A percentile compares a stretch with the other conserved stretches of the same genome.
phyloP scores from a whole-genome alignment of 2,888 invertebrate species.

The Euplexia lucipara region DNA sequence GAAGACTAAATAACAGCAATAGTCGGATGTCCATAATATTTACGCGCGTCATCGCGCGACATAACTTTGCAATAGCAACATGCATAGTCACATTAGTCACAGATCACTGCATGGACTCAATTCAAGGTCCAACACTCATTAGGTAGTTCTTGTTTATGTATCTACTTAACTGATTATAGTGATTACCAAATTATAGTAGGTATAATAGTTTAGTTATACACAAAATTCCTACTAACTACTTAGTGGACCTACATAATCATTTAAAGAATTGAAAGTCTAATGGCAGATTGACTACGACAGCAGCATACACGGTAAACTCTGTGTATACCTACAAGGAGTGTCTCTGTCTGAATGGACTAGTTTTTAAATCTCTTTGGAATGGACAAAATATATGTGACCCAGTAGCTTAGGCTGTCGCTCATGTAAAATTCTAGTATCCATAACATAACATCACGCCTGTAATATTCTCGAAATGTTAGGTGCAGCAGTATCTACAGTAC shows the following conservation, averaged over 20 bases:
- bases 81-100: neutral
- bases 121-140: constrained; percentile 21
- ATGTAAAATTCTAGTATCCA: no score
- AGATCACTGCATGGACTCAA: constrained; percentile 14
- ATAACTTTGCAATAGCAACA: neutral
- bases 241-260: neutral
- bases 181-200: neutral
- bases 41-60: constrained; percentile 1
- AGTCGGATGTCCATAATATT: constrained; percentile 13
- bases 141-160: constrained; percentile 4
- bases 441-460: no score
- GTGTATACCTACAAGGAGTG: no score
- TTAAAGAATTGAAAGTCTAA: no score
- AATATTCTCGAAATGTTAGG: no score
- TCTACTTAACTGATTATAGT: neutral
- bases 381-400: no score
- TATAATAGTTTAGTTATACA: neutral
- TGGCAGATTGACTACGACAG: no score
- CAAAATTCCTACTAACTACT: constrained; percentile 5
- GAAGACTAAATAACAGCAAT: neutral
- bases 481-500: no score
- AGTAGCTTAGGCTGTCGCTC: no score
- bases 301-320: no score
- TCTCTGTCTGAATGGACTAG: no score
- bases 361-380: no score